These are phyloP conservation scores for Hetaerina titia DNA, from an alignment of 2,888 invertebrate species.

Conservation along the genomic window DNA sequence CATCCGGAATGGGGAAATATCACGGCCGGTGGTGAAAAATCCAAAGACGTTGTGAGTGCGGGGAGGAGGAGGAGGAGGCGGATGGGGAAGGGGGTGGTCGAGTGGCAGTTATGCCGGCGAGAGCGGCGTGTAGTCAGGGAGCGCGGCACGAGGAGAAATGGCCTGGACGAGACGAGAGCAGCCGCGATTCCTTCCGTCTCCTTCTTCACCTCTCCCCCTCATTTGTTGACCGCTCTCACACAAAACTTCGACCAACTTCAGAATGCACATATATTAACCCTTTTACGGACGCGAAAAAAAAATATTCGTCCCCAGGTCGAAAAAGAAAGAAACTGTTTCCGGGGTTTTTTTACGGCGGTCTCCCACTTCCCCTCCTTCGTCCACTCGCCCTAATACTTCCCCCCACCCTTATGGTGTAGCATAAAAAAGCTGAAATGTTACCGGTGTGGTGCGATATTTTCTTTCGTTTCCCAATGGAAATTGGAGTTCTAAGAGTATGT, in stretches of 20 bases:
- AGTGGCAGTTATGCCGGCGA: not conserved
- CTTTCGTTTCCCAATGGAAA: not conserved
- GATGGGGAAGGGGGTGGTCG: not conserved
- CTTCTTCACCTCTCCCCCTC: not conserved
- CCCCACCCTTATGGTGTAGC: not conserved
- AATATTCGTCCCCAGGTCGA: not conserved
- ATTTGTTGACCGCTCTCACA: no score
- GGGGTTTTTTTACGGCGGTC: not conserved
- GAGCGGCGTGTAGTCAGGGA: not conserved
- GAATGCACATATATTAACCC: not conserved
- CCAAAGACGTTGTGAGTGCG: not conserved
- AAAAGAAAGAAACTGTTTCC: not conserved
- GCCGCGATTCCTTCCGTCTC: not conserved
- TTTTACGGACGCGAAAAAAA: not conserved
- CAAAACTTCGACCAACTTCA: not conserved
- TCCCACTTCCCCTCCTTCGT: not conserved
- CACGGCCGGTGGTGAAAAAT: not conserved
- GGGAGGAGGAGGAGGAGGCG: not conserved
- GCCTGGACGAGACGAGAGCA: not conserved
- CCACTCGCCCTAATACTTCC: not conserved
- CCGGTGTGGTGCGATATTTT: not conserved
- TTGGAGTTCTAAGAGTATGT: not conserved
- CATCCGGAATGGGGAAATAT: conserved; percentile 24
- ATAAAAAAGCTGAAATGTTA: not conserved
- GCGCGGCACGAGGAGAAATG: not conserved